phyloP scores from a whole-genome alignment of 1,140 invertebrate species.

The Heliconius congener region DNA sequence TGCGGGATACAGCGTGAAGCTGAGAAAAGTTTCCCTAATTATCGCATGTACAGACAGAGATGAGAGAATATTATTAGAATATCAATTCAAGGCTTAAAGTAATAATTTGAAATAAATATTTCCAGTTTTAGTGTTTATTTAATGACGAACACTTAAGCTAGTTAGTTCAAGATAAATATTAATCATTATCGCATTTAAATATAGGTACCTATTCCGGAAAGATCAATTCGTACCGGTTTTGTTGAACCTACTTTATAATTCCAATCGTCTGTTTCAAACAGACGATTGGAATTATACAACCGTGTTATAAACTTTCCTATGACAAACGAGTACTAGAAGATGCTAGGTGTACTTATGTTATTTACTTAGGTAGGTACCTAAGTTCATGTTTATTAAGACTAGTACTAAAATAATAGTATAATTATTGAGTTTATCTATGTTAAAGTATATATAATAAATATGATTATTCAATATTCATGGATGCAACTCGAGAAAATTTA shows the following conservation, averaged over 20 bases:
- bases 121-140: neutral
- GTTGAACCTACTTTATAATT: neutral
- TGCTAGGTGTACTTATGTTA: neutral
- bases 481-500: neutral
- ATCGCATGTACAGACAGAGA: neutral
- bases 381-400: no score
- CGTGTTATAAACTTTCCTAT: neutral
- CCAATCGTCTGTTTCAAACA: neutral
- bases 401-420: no score
- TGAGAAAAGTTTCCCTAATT: no score
- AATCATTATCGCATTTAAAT: neutral
- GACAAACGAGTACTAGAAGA: neutral
- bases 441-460: no score
- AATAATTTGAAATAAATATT: neutral
- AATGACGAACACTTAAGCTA: neutral
- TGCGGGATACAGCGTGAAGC: no score
- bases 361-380: no score
- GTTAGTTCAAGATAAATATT: neutral
- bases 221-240: neutral
- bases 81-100: neutral
- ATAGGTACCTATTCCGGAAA: neutral
- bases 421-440: no score
- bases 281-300: neutral
- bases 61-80: neutral
- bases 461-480: no score